These are phyloP conservation scores for Falco columbarius DNA, from an alignment of 2,797 vertebrate genomes.

Conservation along the genomic window DNA sequence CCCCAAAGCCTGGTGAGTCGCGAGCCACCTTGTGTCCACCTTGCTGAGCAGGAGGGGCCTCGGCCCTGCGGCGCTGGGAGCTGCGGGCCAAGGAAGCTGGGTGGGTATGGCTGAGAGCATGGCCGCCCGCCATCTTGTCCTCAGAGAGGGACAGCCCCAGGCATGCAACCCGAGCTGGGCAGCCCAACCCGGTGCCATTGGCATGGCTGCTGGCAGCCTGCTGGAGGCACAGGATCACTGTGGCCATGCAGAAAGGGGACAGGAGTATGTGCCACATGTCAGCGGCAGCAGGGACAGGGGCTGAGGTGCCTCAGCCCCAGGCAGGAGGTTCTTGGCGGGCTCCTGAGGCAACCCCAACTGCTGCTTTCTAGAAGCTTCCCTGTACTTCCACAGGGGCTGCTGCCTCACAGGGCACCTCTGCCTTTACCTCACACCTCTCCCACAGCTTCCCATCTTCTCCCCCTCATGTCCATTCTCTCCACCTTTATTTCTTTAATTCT, in stretches of 20 bases:
- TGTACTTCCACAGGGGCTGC: fast-evolving
- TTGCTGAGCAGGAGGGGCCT: neutral
- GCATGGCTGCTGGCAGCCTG: neutral
- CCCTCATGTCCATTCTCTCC: fast-evolving
- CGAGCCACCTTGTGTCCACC: neutral
- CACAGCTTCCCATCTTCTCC: no score
- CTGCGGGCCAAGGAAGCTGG: neutral
- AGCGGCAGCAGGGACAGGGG: fast-evolving
- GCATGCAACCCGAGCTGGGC: fast-evolving
- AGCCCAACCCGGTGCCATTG: fast-evolving
- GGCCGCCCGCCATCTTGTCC: neutral
- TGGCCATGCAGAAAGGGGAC: neutral
- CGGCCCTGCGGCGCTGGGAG: fast-evolving
- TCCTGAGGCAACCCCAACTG: fast-evolving
- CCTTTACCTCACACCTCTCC: neutral
- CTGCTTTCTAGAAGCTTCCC: neutral
- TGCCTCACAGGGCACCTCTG: fast-evolving
- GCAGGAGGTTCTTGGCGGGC: neutral
- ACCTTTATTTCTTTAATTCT: neutral
- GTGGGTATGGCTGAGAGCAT: fast-evolving
- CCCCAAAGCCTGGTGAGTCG: neutral
- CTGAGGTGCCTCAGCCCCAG: no score
- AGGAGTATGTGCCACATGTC: neutral
- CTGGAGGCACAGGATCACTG: neutral
- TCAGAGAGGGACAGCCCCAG: fast-evolving